Evolutionary conservation across 2,888 invertebrate genomes (phyloP).

Genomic region (Stenotaenia linearis): DNA sequence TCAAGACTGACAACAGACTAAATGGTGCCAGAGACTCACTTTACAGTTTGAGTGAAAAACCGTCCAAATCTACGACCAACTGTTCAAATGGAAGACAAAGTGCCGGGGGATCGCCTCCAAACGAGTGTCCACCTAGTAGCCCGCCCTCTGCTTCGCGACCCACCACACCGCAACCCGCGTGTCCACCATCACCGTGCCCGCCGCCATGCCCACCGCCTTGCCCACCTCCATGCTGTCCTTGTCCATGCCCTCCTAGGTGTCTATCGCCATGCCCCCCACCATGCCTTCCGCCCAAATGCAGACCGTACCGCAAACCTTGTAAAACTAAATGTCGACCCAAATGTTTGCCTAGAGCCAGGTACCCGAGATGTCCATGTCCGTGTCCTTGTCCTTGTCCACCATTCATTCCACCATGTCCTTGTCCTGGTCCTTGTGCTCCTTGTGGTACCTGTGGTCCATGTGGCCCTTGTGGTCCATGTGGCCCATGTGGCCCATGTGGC

Average conservation of each 20-base stretch:
- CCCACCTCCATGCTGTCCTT: neutral
- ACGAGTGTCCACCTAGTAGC: neutral
- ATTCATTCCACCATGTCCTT: neutral
- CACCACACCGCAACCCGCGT: neutral
- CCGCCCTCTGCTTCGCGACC: neutral
- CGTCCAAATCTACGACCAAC: neutral
- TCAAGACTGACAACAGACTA: no score
- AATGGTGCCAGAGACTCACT: neutral
- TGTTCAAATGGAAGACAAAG: neutral
- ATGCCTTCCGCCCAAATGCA: neutral
- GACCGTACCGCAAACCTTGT: neutral
- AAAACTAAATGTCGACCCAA: neutral
- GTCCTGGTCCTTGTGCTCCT: neutral
- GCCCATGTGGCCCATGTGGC: no score
- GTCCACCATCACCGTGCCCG: neutral
- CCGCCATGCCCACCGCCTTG: constrained; percentile 11
- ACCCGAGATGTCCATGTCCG: neutral
- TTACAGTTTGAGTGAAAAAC: neutral
- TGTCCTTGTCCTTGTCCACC: neutral
- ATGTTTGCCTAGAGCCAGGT: neutral
- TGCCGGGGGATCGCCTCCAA: neutral
- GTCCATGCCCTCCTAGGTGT: neutral
- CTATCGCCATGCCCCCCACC: neutral
- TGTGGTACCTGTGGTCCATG: no score
- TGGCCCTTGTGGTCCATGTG: no score